Evolutionary conservation across 1,140 invertebrate genomes (phyloP).

Genomic region (Eueides isabella): DNA sequence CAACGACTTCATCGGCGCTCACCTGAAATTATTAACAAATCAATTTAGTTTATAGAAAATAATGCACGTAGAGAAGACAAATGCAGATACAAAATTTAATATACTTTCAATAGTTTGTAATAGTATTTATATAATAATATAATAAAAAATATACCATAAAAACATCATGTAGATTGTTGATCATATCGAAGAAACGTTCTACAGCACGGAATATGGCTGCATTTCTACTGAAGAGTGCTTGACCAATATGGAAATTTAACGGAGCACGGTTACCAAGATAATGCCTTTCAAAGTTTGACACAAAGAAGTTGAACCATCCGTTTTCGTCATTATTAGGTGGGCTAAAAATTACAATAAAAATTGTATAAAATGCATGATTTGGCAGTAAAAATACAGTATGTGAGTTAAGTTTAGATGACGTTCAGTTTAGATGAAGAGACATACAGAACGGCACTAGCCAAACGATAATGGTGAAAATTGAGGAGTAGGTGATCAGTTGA

Average conservation of each 20-base stretch:
- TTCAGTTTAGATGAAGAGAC: no score
- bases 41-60: background rate
- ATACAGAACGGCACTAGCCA: no score
- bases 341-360: conserved; percentile 42
- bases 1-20: background rate
- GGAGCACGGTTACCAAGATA: conserved; percentile 84
- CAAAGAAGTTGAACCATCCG: conserved; percentile 78
- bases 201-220: conserved; percentile 69
- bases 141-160: conserved; percentile 67
- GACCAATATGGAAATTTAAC: conserved; percentile 84
- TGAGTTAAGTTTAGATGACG: no score
- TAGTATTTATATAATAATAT: no score
- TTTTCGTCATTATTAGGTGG: conserved; percentile 67
- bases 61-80: no score
- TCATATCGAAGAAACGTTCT: conserved; percentile 75
- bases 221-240: conserved; percentile 79
- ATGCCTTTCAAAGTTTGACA: conserved; percentile 81
- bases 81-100: no score
- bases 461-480: no score
- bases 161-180: conserved; percentile 77
- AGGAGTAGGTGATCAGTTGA: no score
- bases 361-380: background rate
- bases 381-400: no score
- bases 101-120: background rate
- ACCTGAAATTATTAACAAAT: background rate